These are phyloP conservation scores for Sciurus niger DNA, from an alignment of 2,113 vertebrate genomes.

Conservation along the genomic window DNA sequence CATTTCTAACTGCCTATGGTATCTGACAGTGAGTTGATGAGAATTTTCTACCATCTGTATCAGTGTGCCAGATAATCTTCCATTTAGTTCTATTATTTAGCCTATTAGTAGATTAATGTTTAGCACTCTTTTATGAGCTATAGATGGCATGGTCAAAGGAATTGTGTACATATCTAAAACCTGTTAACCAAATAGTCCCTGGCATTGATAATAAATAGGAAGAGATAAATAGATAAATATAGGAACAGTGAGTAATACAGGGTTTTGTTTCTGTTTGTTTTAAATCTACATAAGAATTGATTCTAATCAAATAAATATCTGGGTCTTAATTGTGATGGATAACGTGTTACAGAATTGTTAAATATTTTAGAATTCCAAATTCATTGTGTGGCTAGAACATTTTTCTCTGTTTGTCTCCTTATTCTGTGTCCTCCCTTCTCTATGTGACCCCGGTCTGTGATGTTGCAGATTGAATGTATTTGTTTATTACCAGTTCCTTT, in stretches of 20 bases:
- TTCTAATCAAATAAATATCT: slow-evolving; percentile 7
- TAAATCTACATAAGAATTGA: neutral
- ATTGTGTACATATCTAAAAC: slow-evolving; percentile 11
- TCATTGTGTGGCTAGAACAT: neutral
- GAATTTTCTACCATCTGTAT: neutral
- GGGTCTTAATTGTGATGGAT: neutral
- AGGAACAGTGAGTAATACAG: neutral
- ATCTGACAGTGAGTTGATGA: neutral
- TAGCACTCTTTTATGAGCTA: neutral
- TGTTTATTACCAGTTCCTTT: slow-evolving; percentile 81
- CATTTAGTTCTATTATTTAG: neutral
- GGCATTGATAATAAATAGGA: too few relatives aligned
- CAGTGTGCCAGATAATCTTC: neutral
- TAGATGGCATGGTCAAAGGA: neutral
- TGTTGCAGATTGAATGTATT: slow-evolving; percentile 78
- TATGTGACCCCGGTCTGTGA: slow-evolving; percentile 69
- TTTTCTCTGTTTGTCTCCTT: neutral
- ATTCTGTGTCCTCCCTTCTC: slow-evolving; percentile 13
- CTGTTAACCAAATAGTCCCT: accelerated
- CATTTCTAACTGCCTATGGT: neutral
- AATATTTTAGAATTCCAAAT: neutral
- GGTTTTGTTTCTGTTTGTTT: slow-evolving; percentile 4
- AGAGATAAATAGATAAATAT: neutral
- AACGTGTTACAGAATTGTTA: neutral
- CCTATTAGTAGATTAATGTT: neutral